Evolutionary conservation across 2,797 vertebrate species (phyloP).

Genomic region (Apogon talboti): DNA sequence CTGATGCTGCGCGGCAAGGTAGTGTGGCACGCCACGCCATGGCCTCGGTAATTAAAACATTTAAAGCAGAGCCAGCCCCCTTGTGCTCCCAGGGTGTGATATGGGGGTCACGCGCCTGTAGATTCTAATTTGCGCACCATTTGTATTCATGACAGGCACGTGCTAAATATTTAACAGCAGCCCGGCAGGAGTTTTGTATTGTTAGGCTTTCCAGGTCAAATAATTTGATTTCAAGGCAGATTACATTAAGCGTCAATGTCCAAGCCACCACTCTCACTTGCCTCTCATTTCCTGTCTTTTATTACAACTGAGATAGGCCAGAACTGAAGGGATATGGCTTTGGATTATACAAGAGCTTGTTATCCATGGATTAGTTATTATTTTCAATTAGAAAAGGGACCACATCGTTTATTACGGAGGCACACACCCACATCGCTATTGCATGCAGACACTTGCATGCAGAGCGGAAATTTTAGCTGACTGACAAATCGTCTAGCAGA

Average conservation of each 20-base stretch:
- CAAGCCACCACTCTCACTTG: slow-evolving; percentile 86
- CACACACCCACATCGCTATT: slow-evolving; percentile 52
- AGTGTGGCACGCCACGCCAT: slow-evolving; percentile 68
- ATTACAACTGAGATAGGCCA: slow-evolving; percentile 77
- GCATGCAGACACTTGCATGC: slow-evolving; percentile 25
- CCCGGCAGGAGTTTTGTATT: slow-evolving; percentile 90
- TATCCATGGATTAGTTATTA: slow-evolving; percentile 78
- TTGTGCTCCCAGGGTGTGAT: slow-evolving; percentile 90
- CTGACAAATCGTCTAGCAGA: slow-evolving; percentile 63
- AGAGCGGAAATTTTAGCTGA: slow-evolving; percentile 67
- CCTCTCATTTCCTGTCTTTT: slow-evolving; percentile 81
- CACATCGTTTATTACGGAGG: slow-evolving; percentile 67
- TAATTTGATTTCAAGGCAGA: slow-evolving; percentile 97
- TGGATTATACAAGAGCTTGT: slow-evolving; percentile 74
- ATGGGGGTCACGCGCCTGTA: slow-evolving; percentile 96
- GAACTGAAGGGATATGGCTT: slow-evolving; percentile 72
- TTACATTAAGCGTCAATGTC: slow-evolving; percentile 93
- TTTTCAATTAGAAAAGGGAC: slow-evolving; percentile 80
- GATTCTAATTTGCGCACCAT: slow-evolving; percentile 97
- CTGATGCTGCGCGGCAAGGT: slow-evolving; percentile 39
- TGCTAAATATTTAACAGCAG: slow-evolving; percentile 97
- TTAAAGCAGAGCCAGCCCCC: slow-evolving; percentile 88
- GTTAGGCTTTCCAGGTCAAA: slow-evolving; percentile 92
- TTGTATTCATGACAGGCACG: slow-evolving; percentile 97
- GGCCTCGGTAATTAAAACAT: slow-evolving; percentile 95